Percentiles rank a stretch among this genome's conserved stretches.
These are phyloP conservation scores for Ormyrus rosae DNA, from an alignment of 2,888 invertebrate species.

Conservation along the genomic window DNA sequence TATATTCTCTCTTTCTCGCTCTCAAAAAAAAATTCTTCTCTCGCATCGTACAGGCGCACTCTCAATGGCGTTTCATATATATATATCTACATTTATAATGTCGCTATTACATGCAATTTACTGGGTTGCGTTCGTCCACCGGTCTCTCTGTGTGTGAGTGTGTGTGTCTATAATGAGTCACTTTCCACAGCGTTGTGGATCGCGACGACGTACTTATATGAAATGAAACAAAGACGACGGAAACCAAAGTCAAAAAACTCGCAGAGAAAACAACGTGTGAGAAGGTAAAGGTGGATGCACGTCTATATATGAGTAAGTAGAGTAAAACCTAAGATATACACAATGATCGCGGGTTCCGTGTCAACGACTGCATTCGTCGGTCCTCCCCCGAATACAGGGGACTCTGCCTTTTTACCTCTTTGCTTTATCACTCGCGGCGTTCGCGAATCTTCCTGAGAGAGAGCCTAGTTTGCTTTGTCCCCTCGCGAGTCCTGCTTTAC, in stretches of 20 bases:
- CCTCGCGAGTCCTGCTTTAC: conserved; percentile 9
- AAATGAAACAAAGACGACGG: too few species aligned
- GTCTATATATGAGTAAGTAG: too few species aligned
- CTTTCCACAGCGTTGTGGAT: too few species aligned
- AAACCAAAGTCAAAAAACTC: too few species aligned
- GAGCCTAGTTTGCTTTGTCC: not conserved
- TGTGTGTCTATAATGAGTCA: not conserved
- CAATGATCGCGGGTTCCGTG: not conserved
- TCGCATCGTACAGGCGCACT: conserved; percentile 52
- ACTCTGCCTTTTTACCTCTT: not conserved
- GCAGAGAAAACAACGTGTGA: too few species aligned
- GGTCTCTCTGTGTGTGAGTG: not conserved
- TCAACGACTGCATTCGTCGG: conserved; percentile 20
- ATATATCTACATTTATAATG: conserved; percentile 35
- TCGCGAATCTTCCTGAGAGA: conserved; percentile 16
- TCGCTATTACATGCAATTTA: conserved; percentile 41
- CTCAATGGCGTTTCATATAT: conserved; percentile 46
- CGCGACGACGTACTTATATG: too few species aligned
- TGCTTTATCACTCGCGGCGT: conserved; percentile 18
- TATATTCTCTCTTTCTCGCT: conserved; percentile 59
- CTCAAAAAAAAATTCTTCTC: conserved; percentile 54
- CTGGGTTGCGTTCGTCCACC: conserved; percentile 20
- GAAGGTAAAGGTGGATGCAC: too few species aligned
- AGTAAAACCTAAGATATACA: too few species aligned
- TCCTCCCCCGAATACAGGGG: not conserved